A percentile compares a stretch with the other conserved stretches of the same genome.
These are phyloP conservation scores for Sebastes iracundus DNA, from an alignment of 2,797 vertebrate species.

Conservation along the genomic window DNA sequence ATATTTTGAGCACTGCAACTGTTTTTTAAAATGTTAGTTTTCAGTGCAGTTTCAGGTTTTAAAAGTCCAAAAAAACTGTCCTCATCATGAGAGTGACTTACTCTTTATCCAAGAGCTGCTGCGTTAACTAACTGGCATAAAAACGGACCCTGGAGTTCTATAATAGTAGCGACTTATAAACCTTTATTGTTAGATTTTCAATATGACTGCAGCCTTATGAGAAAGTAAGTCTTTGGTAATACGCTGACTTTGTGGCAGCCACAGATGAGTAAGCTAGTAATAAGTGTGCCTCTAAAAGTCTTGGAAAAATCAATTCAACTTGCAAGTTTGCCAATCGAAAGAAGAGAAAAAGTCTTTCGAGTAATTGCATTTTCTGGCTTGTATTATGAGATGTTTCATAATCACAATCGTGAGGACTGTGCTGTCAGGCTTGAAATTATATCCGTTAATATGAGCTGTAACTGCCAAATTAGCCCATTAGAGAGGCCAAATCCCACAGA, in stretches of 20 bases:
- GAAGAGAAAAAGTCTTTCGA: conserved; percentile 19
- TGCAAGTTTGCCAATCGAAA: conserved; percentile 28
- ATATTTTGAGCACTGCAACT: neutral
- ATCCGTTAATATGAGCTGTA: conserved; percentile 48
- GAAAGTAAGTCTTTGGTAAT: neutral
- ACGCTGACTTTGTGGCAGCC: neutral
- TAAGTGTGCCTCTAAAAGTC: conserved; percentile 27
- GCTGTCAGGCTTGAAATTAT: conserved; percentile 53
- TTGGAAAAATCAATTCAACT: conserved; percentile 24
- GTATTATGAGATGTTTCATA: conserved; percentile 49
- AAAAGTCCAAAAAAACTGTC: neutral
- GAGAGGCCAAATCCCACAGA: conserved; percentile 36
- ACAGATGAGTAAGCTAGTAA: conserved; percentile 35
- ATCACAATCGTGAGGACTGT: conserved; percentile 30
- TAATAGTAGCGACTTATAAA: neutral
- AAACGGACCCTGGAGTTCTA: neutral
- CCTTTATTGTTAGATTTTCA: neutral
- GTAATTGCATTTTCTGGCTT: conserved; percentile 48
- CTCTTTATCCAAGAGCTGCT: neutral
- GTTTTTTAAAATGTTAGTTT: neutral
- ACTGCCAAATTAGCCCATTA: conserved; percentile 60
- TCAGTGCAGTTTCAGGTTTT: neutral
- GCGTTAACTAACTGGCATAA: neutral
- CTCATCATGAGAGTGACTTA: neutral
- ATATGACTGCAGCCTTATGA: conserved; percentile 12